Evolutionary conservation across 2,797 vertebrate species (phyloP), one percentile per base, ranked within the genome.

Genomic region (Cuniculus paca): DNA sequence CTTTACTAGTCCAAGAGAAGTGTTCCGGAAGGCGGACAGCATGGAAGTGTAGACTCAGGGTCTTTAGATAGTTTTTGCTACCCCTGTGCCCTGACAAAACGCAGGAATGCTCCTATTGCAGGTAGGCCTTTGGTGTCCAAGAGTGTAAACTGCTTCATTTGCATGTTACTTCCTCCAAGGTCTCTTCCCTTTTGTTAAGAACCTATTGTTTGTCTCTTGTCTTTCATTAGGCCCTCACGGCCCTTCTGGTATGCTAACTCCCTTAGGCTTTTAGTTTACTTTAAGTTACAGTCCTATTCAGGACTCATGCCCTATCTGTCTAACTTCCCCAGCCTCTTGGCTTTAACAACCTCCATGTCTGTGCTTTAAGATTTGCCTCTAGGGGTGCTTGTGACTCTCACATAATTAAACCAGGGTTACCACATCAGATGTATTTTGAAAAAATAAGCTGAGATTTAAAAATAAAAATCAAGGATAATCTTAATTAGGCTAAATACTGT

Each of bases 381-480:
- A 9, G 20, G 26, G 65, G 11, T 50, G 17, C 70, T 68, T 91
- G 36, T 79, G 74, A 48, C 75, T 84, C 13, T 74, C 45, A n/a
- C n/a, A n/a, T 9, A 54, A 17, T 48, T 61, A n/a, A 16, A 9
- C 48, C 22, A 65, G 50, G 16, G 13, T 70, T 78, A 48, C 4
- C 1, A 80, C 56, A 85, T 48, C n/a, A 95, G 34, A 88, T 63
- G 72, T 70, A 58, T 88, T 92, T 90, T 90, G 94, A 16, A 96
- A 86, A 52, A 72, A 89, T 58, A 63, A 89, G n/a, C 19, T 65
- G 17, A 92, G 7, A 14, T 65, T 93, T 96, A 92, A 94, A 94
- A 96, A 92, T 75, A 91, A 94, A 95, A 81, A 81, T 74, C 50
- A 93, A 93, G 60, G 60, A 89, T 90, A 28, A 50, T 93, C 72